Base-by-base conservation (phyloP, 2,888 invertebrate genomes). In the Dryococelus australis region DNA sequence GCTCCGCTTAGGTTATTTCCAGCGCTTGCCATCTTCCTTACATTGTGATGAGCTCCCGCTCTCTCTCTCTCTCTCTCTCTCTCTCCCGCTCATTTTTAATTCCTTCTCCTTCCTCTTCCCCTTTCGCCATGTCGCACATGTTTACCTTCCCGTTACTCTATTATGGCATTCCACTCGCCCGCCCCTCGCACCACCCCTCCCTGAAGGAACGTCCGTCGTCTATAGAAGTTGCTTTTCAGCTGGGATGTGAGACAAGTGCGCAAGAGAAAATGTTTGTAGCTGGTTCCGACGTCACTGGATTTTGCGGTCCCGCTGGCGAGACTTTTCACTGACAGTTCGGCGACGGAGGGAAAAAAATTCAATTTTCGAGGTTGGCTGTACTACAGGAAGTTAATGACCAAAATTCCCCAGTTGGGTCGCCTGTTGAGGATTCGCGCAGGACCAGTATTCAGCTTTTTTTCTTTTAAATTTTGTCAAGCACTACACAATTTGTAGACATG, bases 101-200 rank as follows among this genome's bases (percentile, higher is more conserved):
- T 65, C 20, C 20, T 5, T 65, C 65, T 20, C 65, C 65, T 20
- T 65, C 65, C 65, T 65, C 65, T 65, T n/a, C n/a, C 65, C 65
- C 20, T 65, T 65, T 65, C 20, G 65, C 65, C 65, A 24, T n/a
- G n/a, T n/a, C 24, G 65, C 20, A 24, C 65, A 20, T 65, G 65
- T 65, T 65, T 65, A 65, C 65, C 65, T 65, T 65, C 65, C 65
- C 65, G 65, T 65, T 65, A 65, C 65, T 65, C 65, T 16, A 24
- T 65, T 24, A 24, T 47, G 47, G 47, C 12, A 47, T 47, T 24
- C 65, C 20, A 8, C 5, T 24, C 20, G 5, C 10, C 65, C 16
- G 65, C 10, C 24, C 65, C 65, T 65, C 65, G 65, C 20, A 65
- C 20, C 65, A 24, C 10, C 20, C 65, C 5, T 8, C 65, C 65